phyloP scores from a whole-genome alignment of 2,888 invertebrate species.

The Drosophila algonquin region DNA sequence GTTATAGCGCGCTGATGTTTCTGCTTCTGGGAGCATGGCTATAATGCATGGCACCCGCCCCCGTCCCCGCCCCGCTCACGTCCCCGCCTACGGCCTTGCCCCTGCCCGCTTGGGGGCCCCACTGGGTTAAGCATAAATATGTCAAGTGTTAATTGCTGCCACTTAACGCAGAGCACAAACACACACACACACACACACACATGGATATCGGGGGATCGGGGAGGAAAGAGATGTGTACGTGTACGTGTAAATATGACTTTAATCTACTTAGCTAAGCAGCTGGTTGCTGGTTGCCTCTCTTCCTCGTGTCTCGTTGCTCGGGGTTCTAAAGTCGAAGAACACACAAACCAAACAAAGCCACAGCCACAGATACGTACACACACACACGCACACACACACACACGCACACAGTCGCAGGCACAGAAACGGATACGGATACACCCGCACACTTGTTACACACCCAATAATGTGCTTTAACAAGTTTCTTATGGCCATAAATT shows the following conservation, averaged over 20 bases:
- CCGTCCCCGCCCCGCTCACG: no score
- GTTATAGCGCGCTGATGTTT: slow-evolving; percentile 19
- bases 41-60: slow-evolving; percentile 53
- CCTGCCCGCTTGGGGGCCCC: slow-evolving; percentile 52
- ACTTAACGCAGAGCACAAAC: slow-evolving; percentile 74
- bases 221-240: slow-evolving; percentile 56
- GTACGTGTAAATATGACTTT: slow-evolving; percentile 75
- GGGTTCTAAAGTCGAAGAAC: slow-evolving; percentile 51
- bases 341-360: slow-evolving; percentile 55
- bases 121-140: slow-evolving; percentile 71
- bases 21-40: slow-evolving; percentile 39
- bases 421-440: slow-evolving; percentile 1
- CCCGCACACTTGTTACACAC: slow-evolving; percentile 70
- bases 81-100: no score
- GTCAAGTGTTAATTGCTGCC: slow-evolving; percentile 80
- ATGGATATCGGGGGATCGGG: neutral
- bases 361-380: slow-evolving; percentile 17
- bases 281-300: slow-evolving; percentile 25
- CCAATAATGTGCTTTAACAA: slow-evolving; percentile 78
- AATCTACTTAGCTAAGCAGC: slow-evolving; percentile 75
- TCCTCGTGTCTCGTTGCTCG: no score
- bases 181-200: slow-evolving; percentile 55
- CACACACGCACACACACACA: slow-evolving; percentile 20
- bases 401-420: slow-evolving; percentile 27
- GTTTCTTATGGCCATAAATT: slow-evolving; percentile 80